phyloP scores from a whole-genome alignment of 37 sponge, comb jelly and placozoan genomes.

The Spongilla lacustris region DNA sequence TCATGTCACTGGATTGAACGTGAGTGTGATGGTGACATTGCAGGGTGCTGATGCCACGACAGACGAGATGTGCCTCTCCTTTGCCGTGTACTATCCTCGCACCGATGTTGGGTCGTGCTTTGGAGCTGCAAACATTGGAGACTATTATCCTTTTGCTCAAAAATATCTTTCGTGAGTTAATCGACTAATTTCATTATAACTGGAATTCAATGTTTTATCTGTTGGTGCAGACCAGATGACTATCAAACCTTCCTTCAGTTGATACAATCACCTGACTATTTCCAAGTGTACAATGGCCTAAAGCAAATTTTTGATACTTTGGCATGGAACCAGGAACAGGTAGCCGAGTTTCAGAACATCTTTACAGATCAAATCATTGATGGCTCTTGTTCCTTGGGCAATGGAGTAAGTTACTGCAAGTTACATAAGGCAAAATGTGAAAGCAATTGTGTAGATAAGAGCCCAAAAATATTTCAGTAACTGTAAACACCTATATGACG shows the following conservation, averaged over 20 bases:
- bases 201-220: not conserved
- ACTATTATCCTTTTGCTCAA: not conserved
- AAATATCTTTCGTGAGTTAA: not conserved
- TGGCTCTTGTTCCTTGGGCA: not conserved
- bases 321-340: not conserved
- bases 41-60: not conserved
- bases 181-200: not conserved
- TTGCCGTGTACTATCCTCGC: not conserved
- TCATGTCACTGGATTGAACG: not conserved
- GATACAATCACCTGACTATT: not conserved
- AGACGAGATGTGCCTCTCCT: not conserved
- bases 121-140: not conserved
- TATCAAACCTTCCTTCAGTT: not conserved
- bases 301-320: not conserved
- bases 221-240: not conserved
- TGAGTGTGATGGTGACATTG: not conserved
- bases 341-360: not conserved
- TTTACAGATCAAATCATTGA: not conserved
- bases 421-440: no score
- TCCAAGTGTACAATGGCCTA: not conserved
- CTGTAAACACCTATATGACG: no score
- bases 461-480: no score
- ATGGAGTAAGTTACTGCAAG: not conserved
- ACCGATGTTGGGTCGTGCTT: not conserved
- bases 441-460: no score